These are phyloP conservation scores for Corydoras maculifer DNA, from an alignment of 2,113 vertebrate species.

Conservation along the genomic window DNA sequence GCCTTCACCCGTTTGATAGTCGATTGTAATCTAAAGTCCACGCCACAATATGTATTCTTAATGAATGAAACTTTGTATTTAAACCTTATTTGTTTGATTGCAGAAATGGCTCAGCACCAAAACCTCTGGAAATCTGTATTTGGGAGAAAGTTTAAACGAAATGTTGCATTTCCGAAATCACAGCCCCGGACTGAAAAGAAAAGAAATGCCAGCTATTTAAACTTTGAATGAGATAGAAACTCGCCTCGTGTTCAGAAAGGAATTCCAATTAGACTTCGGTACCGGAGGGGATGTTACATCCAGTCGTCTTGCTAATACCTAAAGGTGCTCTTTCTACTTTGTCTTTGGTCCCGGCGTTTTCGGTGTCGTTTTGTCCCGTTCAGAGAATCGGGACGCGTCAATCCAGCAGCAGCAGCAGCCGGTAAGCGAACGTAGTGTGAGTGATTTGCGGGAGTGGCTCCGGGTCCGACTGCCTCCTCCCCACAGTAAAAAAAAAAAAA, in stretches of 20 bases:
- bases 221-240: conserved; percentile 26
- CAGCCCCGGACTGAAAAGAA: background rate
- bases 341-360: background rate
- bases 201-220: too few species aligned
- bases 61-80: background rate
- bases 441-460: conserved; percentile 11
- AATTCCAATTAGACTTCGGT: conserved; percentile 30
- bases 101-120: too few species aligned
- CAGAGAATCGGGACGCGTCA: conserved; percentile 26
- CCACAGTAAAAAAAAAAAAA: background rate
- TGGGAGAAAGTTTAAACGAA: too few species aligned
- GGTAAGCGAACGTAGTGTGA: background rate
- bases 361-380: conserved; percentile 18
- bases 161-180: too few species aligned
- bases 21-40: background rate
- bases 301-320: conserved; percentile 8
- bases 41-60: background rate
- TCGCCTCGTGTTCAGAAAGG: conserved; percentile 31
- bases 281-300: conserved; percentile 11
- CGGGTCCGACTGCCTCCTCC: background rate
- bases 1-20: background rate
- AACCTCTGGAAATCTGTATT: too few species aligned
- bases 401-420: conserved; percentile 4
- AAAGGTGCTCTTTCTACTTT: background rate
- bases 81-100: background rate